Percentiles rank a stretch among this genome's conserved stretches.
Conservation (phyloP, 2,797 vertebrate species). For the Myiothlypis chrysogaster region DNA sequence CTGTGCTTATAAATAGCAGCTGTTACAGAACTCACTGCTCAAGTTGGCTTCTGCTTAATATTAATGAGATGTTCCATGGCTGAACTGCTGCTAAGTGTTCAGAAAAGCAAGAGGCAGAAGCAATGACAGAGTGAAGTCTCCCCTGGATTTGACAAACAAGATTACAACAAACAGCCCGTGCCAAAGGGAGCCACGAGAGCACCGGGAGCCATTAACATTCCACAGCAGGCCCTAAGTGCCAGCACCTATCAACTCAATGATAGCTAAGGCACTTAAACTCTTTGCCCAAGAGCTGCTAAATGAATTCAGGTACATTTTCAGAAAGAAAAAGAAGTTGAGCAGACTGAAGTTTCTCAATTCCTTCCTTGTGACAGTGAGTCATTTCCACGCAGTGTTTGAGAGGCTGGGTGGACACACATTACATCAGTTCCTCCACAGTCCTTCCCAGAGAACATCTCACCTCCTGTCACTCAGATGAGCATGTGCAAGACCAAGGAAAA, state of each 20-base stretch:
- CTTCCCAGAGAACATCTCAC: slow-evolving; percentile 16
- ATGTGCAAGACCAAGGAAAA: slow-evolving; percentile 14
- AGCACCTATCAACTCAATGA: not conserved
- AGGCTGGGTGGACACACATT: not conserved
- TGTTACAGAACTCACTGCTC: not conserved
- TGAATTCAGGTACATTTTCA: slow-evolving; percentile 2
- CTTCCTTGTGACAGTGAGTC: slow-evolving; percentile 33
- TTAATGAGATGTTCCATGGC: not conserved
- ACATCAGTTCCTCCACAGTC: slow-evolving; percentile 13
- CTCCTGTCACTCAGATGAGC: slow-evolving; percentile 9
- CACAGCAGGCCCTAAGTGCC: slow-evolving; percentile 27
- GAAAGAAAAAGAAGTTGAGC: not conserved
- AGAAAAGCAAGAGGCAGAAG: not conserved
- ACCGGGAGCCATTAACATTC: not conserved
- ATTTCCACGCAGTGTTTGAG: not conserved
- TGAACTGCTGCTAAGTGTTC: not conserved
- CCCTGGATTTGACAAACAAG: not conserved
- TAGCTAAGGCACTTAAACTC: slow-evolving; percentile 73
- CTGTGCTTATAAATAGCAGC: slow-evolving; percentile 43
- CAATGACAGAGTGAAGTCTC: not conserved
- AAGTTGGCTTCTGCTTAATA: slow-evolving; percentile 37
- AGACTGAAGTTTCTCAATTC: slow-evolving; percentile 1
- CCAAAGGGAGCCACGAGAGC: not conserved
- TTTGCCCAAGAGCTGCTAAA: not conserved
- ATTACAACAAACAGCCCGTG: not conserved